Evolutionary conservation across 2,113 vertebrate genomes (phyloP), one percentile per base, ranked within the genome.

Genomic region (Taxidea taxus): DNA sequence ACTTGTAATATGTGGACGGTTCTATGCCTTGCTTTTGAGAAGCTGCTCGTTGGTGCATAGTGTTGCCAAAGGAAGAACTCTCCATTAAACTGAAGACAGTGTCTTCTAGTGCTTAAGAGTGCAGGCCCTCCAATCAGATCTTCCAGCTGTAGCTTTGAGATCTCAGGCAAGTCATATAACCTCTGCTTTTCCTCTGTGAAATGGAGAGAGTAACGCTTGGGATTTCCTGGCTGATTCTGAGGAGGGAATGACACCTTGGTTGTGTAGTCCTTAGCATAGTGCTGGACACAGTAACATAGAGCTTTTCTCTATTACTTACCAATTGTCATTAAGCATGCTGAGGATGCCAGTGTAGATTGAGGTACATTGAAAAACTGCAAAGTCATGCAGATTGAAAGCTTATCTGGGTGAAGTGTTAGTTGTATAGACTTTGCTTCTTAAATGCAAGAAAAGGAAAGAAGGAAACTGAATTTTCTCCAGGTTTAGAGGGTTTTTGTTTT

Each of bases 11-110:
- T 68, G 47, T 49, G 6, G 16, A 21, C 34, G 39, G 21, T 27
- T 90, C 62, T n/a, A 77, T 88, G 4, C 16, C 31, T 85, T 91
- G 29, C 31, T 96, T 96, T 88, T 81, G 37, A 90, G 68, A 87
- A 42, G 39, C 56, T 80, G 42, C 37, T 90, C 42, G 0, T 94
- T 90, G 84, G 64, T 95, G n/a, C 31, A 11, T 23, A 31, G 15
- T 29, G 47, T 60, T 96, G 56, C 70, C 80, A 66, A 84, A 87
- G 77, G 83, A 14, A 66, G 80, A 14, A 54, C 70, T 54, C 42
- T 93, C 47, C 60, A 9, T 44, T 47, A 56, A 37, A 27, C 68
- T 29, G 72, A 80, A 70, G 25, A 60, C 21, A 25, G 12, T 29
- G 10, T 27, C 37, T 91, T 29, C 39, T 37, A 0, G 25, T 62